Conservation (phyloP, 2,888 invertebrate genomes). For the Oeneis ivallda region DNA sequence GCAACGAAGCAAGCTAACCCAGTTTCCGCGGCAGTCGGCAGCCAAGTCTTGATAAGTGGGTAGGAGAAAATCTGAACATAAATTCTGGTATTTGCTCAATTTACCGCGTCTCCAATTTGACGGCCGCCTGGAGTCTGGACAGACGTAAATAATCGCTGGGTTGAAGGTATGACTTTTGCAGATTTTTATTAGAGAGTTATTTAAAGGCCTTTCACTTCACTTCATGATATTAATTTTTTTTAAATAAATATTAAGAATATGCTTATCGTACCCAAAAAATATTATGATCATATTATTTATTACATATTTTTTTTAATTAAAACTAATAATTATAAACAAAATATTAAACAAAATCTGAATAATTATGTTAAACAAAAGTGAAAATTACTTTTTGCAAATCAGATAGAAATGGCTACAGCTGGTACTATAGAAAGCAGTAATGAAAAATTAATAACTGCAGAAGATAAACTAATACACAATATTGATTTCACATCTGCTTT, state of each 20-base stretch:
- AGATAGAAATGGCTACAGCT: background rate
- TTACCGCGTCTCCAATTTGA: conserved; percentile 23
- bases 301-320: no score
- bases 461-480: conserved; percentile 6
- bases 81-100: conserved; percentile 40
- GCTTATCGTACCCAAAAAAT: no score
- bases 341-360: no score
- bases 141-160: conserved; percentile 6
- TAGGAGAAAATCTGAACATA: conserved; percentile 37
- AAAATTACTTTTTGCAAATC: no score
- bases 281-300: no score
- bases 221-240: no score
- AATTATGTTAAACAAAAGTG: no score
- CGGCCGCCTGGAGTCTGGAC: background rate
- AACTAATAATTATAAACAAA: no score
- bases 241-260: no score
- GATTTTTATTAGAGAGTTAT: background rate
- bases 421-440: background rate
- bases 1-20: conserved; percentile 32
- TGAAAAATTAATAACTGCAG: conserved; percentile 7
- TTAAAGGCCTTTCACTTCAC: no score
- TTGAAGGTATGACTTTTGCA: background rate
- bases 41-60: conserved; percentile 41
- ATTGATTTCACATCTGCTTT: conserved; percentile 20
- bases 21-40: conserved; percentile 30